phyloP scores from a whole-genome alignment of 2,797 vertebrate species.

The Podargus strigoides region DNA sequence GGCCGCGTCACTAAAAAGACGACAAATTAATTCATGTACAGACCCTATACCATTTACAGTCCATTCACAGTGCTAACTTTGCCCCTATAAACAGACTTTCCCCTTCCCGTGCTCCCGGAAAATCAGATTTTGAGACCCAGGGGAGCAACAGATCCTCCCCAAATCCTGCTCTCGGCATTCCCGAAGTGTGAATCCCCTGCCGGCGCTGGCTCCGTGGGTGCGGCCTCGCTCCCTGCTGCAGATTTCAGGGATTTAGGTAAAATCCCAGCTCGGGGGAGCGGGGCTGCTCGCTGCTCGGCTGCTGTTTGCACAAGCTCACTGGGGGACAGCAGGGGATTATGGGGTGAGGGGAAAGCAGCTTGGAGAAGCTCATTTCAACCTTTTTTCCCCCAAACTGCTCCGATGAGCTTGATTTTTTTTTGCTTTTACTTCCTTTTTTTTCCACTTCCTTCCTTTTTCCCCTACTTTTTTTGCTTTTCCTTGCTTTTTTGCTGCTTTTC shows the following conservation, averaged over 20 bases:
- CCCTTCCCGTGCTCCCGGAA: neutral
- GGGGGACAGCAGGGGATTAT: conserved; percentile 44
- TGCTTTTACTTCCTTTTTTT: neutral
- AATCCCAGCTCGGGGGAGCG: neutral
- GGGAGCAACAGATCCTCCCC: neutral
- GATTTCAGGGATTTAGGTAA: no score
- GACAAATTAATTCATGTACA: neutral
- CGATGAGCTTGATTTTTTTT: neutral
- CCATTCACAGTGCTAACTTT: neutral
- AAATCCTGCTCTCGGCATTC: accelerated
- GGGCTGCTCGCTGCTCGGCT: neutral
- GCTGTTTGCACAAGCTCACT: conserved; percentile 47
- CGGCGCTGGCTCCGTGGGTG: no score
- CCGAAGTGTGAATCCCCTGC: no score
- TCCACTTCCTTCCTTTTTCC: no score
- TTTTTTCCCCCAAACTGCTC: neutral
- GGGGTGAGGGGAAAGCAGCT: conserved; percentile 16
- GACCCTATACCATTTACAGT: accelerated
- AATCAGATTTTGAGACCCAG: accelerated
- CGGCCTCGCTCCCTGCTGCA: no score
- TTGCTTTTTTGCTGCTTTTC: neutral
- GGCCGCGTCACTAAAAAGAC: neutral
- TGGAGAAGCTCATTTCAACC: neutral
- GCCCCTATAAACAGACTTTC: accelerated
- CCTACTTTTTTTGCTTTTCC: neutral